Conservation (phyloP, 2,113 vertebrate genomes). For the Theristicus caerulescens region DNA sequence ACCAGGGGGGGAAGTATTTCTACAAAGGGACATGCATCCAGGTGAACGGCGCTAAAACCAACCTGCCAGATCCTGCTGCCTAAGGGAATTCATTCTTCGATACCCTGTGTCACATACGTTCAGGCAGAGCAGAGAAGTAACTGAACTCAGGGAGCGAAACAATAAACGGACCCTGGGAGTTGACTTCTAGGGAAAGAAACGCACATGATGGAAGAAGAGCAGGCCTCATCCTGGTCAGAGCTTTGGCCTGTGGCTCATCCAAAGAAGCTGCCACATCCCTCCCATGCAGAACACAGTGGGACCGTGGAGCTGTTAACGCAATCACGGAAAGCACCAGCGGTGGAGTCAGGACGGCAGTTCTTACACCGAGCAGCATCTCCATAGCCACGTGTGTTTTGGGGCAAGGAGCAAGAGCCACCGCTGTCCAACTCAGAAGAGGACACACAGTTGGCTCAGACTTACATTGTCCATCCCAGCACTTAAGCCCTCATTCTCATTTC, state of each 20-base stretch:
- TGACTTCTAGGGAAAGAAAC: neutral
- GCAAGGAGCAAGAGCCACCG: neutral
- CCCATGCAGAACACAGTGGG: neutral
- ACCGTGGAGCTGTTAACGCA: neutral
- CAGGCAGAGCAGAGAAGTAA: neutral
- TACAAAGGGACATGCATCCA: neutral
- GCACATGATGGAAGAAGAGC: neutral
- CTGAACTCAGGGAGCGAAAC: neutral
- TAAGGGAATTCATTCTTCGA: neutral
- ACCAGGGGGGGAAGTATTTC: neutral
- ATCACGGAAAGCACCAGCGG: neutral
- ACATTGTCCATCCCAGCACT: neutral
- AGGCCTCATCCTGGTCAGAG: neutral
- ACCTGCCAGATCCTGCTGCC: neutral
- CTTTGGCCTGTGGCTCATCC: neutral
- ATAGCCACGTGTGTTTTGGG: fast-evolving
- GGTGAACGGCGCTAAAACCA: neutral
- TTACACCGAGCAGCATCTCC: neutral
- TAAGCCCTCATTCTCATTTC: neutral
- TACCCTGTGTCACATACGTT: neutral
- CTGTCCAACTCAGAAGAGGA: neutral
- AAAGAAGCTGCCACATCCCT: neutral
- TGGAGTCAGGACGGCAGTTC: neutral
- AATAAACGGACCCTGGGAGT: neutral
- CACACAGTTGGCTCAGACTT: neutral